Evolutionary conservation across 2,888 invertebrate species (phyloP).

Genomic region (Lordiphosa fenestrarum): DNA sequence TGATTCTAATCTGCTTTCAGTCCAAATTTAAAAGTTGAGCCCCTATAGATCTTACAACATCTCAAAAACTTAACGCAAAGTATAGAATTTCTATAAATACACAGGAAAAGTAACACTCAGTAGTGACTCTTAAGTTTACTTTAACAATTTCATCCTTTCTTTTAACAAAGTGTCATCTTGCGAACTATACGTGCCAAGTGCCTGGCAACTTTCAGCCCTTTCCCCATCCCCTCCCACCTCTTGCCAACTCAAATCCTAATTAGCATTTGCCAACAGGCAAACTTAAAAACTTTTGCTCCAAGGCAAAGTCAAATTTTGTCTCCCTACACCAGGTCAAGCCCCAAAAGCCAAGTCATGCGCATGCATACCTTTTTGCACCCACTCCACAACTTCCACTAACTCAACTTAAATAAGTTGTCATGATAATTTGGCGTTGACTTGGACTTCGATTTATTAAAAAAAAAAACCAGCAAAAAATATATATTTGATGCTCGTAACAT

Average conservation of each 20-base stretch:
- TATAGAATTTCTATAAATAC: no score
- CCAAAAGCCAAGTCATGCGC: slow-evolving; percentile 20
- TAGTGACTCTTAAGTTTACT: no score
- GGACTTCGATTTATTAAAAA: slow-evolving; percentile 33
- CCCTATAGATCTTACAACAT: no score
- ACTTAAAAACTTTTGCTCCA: slow-evolving; percentile 44
- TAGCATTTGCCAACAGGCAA: slow-evolving; percentile 57
- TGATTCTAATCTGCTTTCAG: no score
- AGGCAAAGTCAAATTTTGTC: slow-evolving; percentile 13
- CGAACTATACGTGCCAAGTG: slow-evolving; percentile 46
- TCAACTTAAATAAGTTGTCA: slow-evolving; percentile 60
- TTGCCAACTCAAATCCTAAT: slow-evolving; percentile 37
- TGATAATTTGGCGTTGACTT: slow-evolving; percentile 40
- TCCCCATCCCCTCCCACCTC: background rate
- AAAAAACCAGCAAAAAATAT: slow-evolving; percentile 18
- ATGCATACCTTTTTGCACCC: background rate
- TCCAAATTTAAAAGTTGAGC: no score
- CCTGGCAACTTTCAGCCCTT: slow-evolving; percentile 21
- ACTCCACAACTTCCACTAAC: background rate
- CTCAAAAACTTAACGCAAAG: no score
- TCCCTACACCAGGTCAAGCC: slow-evolving; percentile 15
- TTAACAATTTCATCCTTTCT: no score
- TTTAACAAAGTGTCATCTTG: slow-evolving; percentile 48
- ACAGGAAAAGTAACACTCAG: no score
- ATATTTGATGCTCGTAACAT: slow-evolving; percentile 67